Conservation (phyloP, 37 sponge, comb jelly and placozoan species). For the Petrosia ficiformis region DNA sequence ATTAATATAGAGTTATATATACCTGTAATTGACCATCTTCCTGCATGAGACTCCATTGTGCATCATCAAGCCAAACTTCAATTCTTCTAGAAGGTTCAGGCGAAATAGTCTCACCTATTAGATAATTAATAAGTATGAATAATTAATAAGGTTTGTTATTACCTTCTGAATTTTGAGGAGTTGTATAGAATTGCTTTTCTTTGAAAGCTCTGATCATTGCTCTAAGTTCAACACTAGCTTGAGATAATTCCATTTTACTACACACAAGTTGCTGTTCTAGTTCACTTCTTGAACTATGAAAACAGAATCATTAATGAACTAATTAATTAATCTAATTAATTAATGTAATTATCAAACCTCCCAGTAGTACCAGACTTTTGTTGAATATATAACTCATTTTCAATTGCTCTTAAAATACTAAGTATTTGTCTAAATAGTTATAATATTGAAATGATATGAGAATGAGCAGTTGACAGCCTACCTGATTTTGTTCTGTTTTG, state of each 20-base stretch:
- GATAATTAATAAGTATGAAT: neutral
- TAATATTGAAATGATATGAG: no score
- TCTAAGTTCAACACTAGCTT: constrained; percentile 56
- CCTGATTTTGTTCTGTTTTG: constrained; percentile 70
- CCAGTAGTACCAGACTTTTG: constrained; percentile 12
- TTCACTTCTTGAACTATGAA: neutral
- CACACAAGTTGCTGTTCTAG: constrained; percentile 37
- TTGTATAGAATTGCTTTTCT: constrained; percentile 41
- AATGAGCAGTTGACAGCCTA: no score
- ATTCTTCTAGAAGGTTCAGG: constrained; percentile 64
- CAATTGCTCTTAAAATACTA: constrained; percentile 28
- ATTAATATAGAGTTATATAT: neutral
- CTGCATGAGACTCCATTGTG: constrained; percentile 77
- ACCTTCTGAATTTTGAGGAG: constrained; percentile 15
- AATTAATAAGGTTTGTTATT: neutral
- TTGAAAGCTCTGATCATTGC: constrained; percentile 69
- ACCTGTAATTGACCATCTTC: constrained; percentile 84
- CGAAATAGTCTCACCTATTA: neutral
- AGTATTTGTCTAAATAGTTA: constrained; percentile 30
- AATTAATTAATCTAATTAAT: no score
- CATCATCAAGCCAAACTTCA: constrained; percentile 91
- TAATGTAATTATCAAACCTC: no score
- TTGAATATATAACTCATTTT: constrained; percentile 46
- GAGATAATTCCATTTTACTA: constrained; percentile 59
- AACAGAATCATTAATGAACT: neutral